These are phyloP conservation scores for Cenopis cana DNA, from an alignment of 2,888 invertebrate genomes.

Conservation along the genomic window DNA sequence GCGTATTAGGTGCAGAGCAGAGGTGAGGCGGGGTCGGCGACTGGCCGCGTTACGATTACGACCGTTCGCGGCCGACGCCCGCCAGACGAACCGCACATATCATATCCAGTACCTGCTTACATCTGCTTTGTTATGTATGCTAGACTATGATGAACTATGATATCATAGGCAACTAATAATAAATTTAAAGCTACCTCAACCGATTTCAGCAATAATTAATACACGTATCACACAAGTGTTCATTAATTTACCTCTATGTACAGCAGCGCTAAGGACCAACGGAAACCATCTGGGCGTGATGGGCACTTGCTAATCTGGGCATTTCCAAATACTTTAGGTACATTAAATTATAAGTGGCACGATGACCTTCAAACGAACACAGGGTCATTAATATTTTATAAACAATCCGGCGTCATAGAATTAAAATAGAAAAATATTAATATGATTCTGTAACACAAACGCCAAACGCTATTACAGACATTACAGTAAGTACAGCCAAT, in stretches of 20 bases:
- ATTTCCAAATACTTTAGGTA: slow-evolving; percentile 15
- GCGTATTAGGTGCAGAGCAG: slow-evolving; percentile 39
- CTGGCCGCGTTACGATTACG: slow-evolving; percentile 40
- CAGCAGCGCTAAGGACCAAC: slow-evolving; percentile 11
- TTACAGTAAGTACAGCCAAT: too few relatives aligned
- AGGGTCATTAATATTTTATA: slow-evolving; percentile 34
- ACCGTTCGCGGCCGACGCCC: slow-evolving; percentile 21
- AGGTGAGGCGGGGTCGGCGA: slow-evolving; percentile 45
- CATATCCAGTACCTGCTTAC: not conserved
- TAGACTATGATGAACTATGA: slow-evolving; percentile 31
- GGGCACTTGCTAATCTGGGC: slow-evolving; percentile 22
- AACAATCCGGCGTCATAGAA: slow-evolving; percentile 33
- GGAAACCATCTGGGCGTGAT: not conserved
- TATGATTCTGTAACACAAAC: slow-evolving; percentile 5
- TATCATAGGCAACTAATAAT: slow-evolving; percentile 23
- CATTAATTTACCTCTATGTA: not conserved
- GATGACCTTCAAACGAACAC: slow-evolving; percentile 33
- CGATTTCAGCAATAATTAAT: not conserved
- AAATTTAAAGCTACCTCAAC: not conserved
- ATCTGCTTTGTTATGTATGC: slow-evolving; percentile 22
- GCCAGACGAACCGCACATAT: slow-evolving; percentile 14
- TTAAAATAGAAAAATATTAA: slow-evolving; percentile 35
- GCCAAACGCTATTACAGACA: too few relatives aligned
- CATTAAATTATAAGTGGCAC: slow-evolving; percentile 29
- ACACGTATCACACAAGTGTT: not conserved